Conservation (phyloP, 92 coral and sea anemone genomes). For the Umimayanthus chanpuru region DNA sequence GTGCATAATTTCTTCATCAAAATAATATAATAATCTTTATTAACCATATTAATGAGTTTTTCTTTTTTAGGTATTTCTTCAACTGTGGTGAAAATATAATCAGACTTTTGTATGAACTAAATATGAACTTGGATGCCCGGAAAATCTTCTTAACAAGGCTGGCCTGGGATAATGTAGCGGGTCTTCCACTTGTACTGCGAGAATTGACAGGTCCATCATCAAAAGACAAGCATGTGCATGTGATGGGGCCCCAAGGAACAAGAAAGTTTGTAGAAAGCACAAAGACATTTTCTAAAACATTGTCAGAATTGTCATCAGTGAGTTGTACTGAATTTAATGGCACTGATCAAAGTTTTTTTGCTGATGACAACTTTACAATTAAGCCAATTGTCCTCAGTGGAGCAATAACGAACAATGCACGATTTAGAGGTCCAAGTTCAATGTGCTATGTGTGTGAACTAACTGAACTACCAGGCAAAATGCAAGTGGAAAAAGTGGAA, state of each 20-base stretch:
- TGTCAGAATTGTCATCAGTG: constrained; percentile 39
- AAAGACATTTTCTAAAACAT: constrained; percentile 52
- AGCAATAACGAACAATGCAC: background rate
- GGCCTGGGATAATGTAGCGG: constrained; percentile 79
- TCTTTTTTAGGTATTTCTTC: constrained; percentile 76
- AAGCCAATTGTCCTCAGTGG: constrained; percentile 52
- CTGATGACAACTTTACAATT: constrained; percentile 66
- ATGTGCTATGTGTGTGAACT: constrained; percentile 80
- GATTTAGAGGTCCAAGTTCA: constrained; percentile 26
- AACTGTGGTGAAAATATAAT: constrained; percentile 85
- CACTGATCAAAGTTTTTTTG: constrained; percentile 29
- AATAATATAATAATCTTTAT: too few species aligned
- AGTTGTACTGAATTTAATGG: constrained; percentile 43
- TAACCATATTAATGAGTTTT: background rate
- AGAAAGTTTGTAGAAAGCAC: constrained; percentile 56
- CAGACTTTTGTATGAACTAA: constrained; percentile 68
- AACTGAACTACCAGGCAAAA: constrained; percentile 68
- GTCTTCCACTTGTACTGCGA: constrained; percentile 67
- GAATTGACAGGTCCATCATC: constrained; percentile 49
- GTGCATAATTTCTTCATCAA: too few species aligned
- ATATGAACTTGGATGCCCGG: constrained; percentile 59
- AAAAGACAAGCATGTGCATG: constrained; percentile 47
- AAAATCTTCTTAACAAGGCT: constrained; percentile 78
- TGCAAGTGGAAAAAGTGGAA: constrained; percentile 68
- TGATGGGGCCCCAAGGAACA: constrained; percentile 73